Percentiles rank a stretch among this genome's conserved stretches.
Evolutionary conservation across 2,888 invertebrate species (phyloP).

Genomic region (Leistus spinibarbis): DNA sequence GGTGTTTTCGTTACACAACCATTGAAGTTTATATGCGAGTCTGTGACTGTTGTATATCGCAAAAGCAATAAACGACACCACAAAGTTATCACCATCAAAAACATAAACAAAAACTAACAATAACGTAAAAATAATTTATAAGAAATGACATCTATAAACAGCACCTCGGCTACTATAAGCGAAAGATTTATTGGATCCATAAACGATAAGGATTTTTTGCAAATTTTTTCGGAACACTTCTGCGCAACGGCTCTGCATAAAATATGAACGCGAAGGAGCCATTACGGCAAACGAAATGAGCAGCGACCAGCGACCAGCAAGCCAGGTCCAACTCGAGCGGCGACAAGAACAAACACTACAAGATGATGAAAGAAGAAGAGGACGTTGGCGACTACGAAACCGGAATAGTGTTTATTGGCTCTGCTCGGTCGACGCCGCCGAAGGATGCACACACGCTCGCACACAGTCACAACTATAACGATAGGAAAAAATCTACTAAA

Average conservation of each 20-base stretch:
- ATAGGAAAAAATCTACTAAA: constrained; percentile 12
- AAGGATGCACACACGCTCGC: not conserved
- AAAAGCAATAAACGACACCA: constrained; percentile 22
- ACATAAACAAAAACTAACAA: constrained; percentile 26
- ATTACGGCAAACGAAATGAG: constrained; percentile 20
- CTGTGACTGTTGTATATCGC: not conserved
- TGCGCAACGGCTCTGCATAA: constrained; percentile 30
- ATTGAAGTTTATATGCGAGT: not conserved
- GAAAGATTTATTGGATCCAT: constrained; percentile 32
- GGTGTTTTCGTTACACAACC: not conserved
- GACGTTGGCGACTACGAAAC: not conserved
- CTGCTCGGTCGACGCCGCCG: not conserved
- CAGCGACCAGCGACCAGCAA: too few relatives aligned
- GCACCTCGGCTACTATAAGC: constrained; percentile 34
- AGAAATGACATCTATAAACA: constrained; percentile 37
- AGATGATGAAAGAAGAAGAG: not conserved
- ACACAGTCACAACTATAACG: not conserved
- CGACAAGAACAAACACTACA: not conserved
- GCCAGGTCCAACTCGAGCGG: not conserved
- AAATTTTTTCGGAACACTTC: constrained; percentile 31
- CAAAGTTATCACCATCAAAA: constrained; percentile 10
- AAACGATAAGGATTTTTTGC: constrained; percentile 37
- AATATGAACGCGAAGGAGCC: constrained; percentile 26
- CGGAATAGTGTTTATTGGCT: constrained; percentile 7
- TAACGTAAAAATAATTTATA: constrained; percentile 37